A percentile compares a stretch with the other conserved stretches of the same genome.
Evolutionary conservation across 2,888 invertebrate species (phyloP).

Genomic region (Catotricha subobsoleta): DNA sequence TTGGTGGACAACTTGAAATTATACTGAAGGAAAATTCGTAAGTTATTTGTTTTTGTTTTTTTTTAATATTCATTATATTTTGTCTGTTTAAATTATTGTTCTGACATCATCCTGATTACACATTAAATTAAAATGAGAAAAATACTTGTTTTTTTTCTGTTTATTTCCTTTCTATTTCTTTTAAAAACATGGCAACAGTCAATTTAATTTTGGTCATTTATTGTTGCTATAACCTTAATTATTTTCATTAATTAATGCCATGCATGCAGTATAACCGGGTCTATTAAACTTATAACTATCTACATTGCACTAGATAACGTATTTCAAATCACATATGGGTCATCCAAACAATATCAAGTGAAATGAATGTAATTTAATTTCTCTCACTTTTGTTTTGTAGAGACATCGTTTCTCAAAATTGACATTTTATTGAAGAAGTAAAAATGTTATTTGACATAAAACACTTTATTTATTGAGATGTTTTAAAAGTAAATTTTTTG

Average conservation of each 20-base stretch:
- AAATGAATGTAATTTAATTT: no score
- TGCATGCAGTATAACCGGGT: neutral
- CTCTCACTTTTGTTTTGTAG: no score
- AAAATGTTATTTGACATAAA: no score
- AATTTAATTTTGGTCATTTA: neutral
- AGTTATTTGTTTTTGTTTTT: conserved; percentile 27
- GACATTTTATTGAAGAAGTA: no score
- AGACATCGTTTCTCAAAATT: no score
- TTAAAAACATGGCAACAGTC: neutral
- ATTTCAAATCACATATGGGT: no score
- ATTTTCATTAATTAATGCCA: neutral
- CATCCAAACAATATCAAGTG: no score
- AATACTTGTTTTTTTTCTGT: neutral
- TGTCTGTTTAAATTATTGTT: neutral
- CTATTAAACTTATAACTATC: neutral
- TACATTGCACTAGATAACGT: conserved; percentile 4
- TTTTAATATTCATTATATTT: conserved; percentile 4
- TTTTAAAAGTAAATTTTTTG: no score
- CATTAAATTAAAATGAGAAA: no score
- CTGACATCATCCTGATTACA: no score
- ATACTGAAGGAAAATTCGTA: conserved; percentile 67
- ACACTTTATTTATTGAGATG: no score
- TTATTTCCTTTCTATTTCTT: neutral
- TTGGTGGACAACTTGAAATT: conserved; percentile 53
- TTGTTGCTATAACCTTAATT: neutral